Evolutionary conservation across 2,888 invertebrate species (phyloP), one percentile per base, ranked within the genome.

Genomic region (Prosapia bicincta): DNA sequence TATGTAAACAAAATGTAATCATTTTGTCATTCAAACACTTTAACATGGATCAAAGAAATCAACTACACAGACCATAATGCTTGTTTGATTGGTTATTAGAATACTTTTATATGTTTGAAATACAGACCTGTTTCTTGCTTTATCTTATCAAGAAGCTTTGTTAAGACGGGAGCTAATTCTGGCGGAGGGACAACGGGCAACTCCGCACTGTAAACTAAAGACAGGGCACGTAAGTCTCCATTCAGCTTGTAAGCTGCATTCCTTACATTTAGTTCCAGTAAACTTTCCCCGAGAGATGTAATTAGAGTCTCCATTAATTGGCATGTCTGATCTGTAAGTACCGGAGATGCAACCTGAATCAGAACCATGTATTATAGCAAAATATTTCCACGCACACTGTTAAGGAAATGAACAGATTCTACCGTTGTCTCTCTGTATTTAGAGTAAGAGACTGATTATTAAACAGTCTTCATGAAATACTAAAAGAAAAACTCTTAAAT

Each of bases 231-330:
- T 69, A 90, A 81, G 81, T 90, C 89, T 0, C 89, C 89, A 1
- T 87, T 86, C 26, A 89, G 82, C 75, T 87, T 83, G 79, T 85
- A 86, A 2, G 88, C 87, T 77, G 85, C 85, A 68, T 86, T 85
- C 77, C 84, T 83, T n/a, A 88, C 83, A 78, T 88, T 88, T 25
- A 88, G 85, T 0, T 87, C 86, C 32, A 85, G 85, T 25, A 77
- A 75, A 2, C 88, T 86, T 68, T 87, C 87, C 76, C 85, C 86
- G 79, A 90, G 84, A 3, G 90, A 87, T n/a, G 87, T 87, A n/a
- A 90, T 88, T 9, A 90, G 86, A 80, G 87, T 89, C 80, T 89
- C 89, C 75, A 90, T 88, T 81, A 90, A 86, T 43, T 87, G 86
- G 78, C 89, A 85, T 0, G 90, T 90, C 81, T 89, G 89, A 79